These are phyloP conservation scores for Leptogaster cylindrica DNA, from an alignment of 2,888 invertebrate genomes.

Conservation along the genomic window DNA sequence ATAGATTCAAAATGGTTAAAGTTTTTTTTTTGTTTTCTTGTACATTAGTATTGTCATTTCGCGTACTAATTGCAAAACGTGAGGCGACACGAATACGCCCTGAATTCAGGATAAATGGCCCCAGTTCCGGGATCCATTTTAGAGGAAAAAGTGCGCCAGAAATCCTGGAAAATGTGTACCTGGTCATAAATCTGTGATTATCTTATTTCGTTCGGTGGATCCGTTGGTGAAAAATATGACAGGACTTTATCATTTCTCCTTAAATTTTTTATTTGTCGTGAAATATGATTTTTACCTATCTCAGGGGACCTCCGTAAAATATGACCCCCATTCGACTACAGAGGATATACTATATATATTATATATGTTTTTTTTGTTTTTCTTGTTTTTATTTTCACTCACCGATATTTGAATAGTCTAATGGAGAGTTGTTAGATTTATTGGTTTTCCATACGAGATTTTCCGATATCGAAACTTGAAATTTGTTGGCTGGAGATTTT, in stretches of 20 bases:
- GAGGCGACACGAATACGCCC: no score
- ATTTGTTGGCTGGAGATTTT: background rate
- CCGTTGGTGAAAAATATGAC: conserved; percentile 33
- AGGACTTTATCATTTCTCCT: conserved; percentile 37
- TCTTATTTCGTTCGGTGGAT: conserved; percentile 26
- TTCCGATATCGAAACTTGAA: background rate
- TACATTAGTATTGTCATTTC: no score
- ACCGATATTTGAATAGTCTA: conserved; percentile 31
- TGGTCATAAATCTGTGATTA: conserved; percentile 40
- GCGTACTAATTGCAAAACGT: no score
- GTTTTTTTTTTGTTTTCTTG: no score
- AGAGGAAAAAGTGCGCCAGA: conserved; percentile 19
- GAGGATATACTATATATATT: no score
- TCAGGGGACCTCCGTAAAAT: conserved; percentile 29
- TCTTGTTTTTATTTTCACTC: conserved; percentile 29
- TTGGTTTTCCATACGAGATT: background rate
- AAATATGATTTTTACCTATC: conserved; percentile 38
- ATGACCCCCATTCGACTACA: conserved; percentile 19
- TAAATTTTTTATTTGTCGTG: conserved; percentile 28
- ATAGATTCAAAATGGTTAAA: no score
- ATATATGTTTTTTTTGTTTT: no score
- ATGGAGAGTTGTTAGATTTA: conserved; percentile 2
- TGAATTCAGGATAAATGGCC: no score
- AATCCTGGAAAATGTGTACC: conserved; percentile 20
- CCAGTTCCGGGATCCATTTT: no score